Evolutionary conservation across 2,797 vertebrate species (phyloP).

Genomic region (Pangasius sanitwongsei): DNA sequence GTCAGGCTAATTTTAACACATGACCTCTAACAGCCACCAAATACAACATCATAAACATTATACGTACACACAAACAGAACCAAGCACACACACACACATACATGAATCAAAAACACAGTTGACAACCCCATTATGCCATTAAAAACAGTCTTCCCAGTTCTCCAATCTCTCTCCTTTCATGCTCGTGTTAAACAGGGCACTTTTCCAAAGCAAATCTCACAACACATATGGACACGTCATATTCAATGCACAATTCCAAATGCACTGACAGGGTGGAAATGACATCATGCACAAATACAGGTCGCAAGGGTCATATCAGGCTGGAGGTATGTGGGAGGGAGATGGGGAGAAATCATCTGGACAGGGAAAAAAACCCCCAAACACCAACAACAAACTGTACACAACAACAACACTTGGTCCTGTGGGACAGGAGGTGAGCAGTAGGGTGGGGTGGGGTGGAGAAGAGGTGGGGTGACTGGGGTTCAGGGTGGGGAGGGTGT

Average conservation of each 20-base stretch:
- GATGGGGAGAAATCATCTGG: conserved; percentile 25
- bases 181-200: conserved; percentile 11
- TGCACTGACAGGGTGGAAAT: conserved; percentile 32
- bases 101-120: conserved; percentile 43
- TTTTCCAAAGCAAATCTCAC: conserved; percentile 20
- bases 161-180: background rate
- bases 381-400: conserved; percentile 49
- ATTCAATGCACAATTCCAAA: conserved; percentile 36
- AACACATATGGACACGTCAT: conserved; percentile 34
- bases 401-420: conserved; percentile 45
- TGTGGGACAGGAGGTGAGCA: conserved; percentile 17
- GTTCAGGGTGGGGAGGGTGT: conserved; percentile 45
- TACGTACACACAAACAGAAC: conserved; percentile 28
- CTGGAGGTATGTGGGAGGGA: conserved; percentile 16
- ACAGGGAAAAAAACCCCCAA: conserved; percentile 14
- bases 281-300: conserved; percentile 53
- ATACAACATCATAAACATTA: conserved; percentile 41
- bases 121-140: conserved; percentile 14
- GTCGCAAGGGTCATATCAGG: conserved; percentile 35
- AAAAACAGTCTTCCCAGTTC: background rate
- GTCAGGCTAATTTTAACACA: conserved; percentile 50
- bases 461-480: conserved; percentile 12
- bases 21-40: conserved; percentile 38
- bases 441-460: background rate
- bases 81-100: conserved; percentile 45